A percentile compares a stretch with the other conserved stretches of the same genome.
Conservation (phyloP, 2,797 vertebrate species). For the Sebastes trivittatus region DNA sequence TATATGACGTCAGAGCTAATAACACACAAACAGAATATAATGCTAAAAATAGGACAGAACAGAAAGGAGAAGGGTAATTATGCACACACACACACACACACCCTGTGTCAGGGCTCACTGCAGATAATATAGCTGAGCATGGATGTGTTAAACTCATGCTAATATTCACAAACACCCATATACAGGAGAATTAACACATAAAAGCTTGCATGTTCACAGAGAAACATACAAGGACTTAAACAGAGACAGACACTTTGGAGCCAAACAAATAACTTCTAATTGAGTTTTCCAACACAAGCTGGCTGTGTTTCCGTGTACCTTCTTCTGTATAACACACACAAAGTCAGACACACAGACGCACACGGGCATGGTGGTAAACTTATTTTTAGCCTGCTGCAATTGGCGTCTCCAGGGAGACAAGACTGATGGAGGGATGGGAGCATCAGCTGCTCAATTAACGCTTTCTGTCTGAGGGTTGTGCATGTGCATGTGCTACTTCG, state of each 20-base stretch:
- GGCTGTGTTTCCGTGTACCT: slow-evolving; percentile 35
- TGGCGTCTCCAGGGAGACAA: slow-evolving; percentile 78
- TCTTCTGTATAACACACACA: slow-evolving; percentile 27
- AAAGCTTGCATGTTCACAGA: neutral
- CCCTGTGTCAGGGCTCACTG: neutral
- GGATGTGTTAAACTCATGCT: neutral
- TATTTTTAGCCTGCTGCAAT: slow-evolving; percentile 81
- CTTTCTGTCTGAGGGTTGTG: slow-evolving; percentile 34
- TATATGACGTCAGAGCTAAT: neutral
- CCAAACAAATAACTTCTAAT: slow-evolving; percentile 44
- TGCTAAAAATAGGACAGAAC: neutral
- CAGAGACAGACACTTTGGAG: slow-evolving; percentile 5
- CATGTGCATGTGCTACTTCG: slow-evolving; percentile 26
- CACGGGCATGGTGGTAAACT: slow-evolving; percentile 54
- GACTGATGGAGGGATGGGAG: slow-evolving; percentile 62
- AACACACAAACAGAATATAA: neutral
- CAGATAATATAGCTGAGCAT: neutral
- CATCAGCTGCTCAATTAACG: slow-evolving; percentile 80
- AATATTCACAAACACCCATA: neutral
- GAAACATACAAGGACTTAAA: neutral
- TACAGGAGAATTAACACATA: neutral
- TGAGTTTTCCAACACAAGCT: slow-evolving; percentile 53
- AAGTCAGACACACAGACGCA: slow-evolving; percentile 12
- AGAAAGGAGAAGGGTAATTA: neutral
- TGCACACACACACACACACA: neutral